Conservation (phyloP, 2,888 invertebrate genomes). For the Pyralis farinalis region DNA sequence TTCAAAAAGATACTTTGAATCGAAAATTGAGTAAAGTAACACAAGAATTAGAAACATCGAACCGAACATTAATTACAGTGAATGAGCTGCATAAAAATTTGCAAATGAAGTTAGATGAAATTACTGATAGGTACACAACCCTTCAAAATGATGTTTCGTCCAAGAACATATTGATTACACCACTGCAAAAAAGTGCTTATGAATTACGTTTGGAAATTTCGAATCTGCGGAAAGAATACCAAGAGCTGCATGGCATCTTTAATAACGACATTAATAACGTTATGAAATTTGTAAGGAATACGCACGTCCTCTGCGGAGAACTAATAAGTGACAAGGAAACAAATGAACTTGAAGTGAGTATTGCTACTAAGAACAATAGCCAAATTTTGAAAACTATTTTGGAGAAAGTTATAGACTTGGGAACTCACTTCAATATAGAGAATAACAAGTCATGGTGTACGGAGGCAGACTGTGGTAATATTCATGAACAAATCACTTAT, state of each 20-base stretch:
- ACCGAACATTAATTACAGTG: constrained; percentile 16
- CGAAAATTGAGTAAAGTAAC: background rate
- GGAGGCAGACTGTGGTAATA: background rate
- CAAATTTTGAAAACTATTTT: constrained; percentile 34
- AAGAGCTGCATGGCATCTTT: constrained; percentile 9
- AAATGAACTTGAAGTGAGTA: constrained; percentile 22
- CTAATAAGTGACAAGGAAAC: constrained; percentile 23
- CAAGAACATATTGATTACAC: constrained; percentile 21
- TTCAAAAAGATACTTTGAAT: constrained; percentile 2
- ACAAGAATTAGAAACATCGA: constrained; percentile 2
- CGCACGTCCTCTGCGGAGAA: constrained; percentile 23
- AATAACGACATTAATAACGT: constrained; percentile 23
- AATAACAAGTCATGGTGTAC: constrained; percentile 19
- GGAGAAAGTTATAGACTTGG: constrained; percentile 27
- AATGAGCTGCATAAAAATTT: constrained; percentile 15
- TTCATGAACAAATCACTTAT: constrained; percentile 31
- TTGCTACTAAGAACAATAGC: constrained; percentile 16
- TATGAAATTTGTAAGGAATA: constrained; percentile 21
- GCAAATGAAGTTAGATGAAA: constrained; percentile 18
- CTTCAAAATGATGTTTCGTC: constrained; percentile 16
- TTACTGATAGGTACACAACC: constrained; percentile 19
- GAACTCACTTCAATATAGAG: constrained; percentile 27
- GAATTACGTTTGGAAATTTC: constrained; percentile 12
- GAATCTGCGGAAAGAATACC: constrained; percentile 8
- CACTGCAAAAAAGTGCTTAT: constrained; percentile 21